Evolutionary conservation across 2,888 invertebrate genomes (phyloP).

Genomic region (Watsonalla cultraria): DNA sequence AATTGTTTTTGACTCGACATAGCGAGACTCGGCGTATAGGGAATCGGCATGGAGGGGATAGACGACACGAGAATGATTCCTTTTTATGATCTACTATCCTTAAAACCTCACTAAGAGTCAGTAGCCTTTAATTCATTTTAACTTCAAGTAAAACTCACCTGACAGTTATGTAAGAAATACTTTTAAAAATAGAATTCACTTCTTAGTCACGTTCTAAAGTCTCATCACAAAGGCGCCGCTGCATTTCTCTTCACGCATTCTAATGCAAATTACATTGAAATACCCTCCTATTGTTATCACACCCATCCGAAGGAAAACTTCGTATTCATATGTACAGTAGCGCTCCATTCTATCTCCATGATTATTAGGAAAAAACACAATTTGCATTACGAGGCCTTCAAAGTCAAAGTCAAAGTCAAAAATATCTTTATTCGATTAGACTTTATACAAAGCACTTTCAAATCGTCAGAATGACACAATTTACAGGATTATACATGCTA

Average conservation of each 20-base stretch:
- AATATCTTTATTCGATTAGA: too few relatives aligned
- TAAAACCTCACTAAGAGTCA: too few relatives aligned
- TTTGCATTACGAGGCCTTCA: neutral
- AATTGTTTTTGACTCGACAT: too few relatives aligned
- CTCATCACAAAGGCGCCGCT: conserved; percentile 55
- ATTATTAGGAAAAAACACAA: neutral
- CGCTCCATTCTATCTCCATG: conserved; percentile 25
- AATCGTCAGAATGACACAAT: too few relatives aligned
- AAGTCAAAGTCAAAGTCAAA: too few relatives aligned
- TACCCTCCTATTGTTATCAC: conserved; percentile 64
- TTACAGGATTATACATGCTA: too few relatives aligned
- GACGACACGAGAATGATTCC: too few relatives aligned
- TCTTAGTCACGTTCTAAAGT: conserved; percentile 29
- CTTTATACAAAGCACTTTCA: too few relatives aligned
- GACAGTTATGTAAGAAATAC: conserved; percentile 9
- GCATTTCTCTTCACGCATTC: conserved; percentile 63
- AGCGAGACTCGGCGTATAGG: too few relatives aligned
- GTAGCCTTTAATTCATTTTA: too few relatives aligned
- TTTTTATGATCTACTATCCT: too few relatives aligned
- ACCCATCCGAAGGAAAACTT: conserved; percentile 50
- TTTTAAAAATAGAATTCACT: conserved; percentile 18
- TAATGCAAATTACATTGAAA: conserved; percentile 75
- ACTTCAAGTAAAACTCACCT: neutral
- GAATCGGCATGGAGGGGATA: too few relatives aligned
- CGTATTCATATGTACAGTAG: conserved; percentile 41